phyloP scores from a whole-genome alignment of 2,113 vertebrate species.

The Carlito syrichta region DNA sequence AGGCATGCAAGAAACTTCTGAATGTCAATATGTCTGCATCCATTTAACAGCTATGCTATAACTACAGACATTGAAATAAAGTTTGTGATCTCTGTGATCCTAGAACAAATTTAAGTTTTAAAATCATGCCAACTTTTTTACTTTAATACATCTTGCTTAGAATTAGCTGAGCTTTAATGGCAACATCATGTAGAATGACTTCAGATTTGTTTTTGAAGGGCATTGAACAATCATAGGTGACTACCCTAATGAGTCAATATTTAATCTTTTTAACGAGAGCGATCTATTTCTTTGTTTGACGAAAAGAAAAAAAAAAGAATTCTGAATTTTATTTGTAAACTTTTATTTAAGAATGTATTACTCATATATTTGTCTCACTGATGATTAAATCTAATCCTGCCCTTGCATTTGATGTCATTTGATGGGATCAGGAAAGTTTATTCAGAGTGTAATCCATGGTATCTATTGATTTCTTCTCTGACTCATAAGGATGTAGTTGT shows the following conservation, averaged over 20 bases:
- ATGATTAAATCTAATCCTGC: not conserved
- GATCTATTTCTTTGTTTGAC: not conserved
- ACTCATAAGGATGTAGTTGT: not conserved
- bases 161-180: not conserved
- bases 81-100: not conserved
- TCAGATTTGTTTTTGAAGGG: not conserved
- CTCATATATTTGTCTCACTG: not conserved
- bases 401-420: constrained; percentile 19
- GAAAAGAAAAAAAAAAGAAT: constrained; percentile 16
- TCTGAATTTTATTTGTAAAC: not conserved
- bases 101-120: constrained; percentile 20
- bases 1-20: not conserved
- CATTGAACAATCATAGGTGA: not conserved
- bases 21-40: not conserved
- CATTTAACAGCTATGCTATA: not conserved
- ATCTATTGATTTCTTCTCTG: constrained; percentile 53
- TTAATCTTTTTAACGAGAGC: not conserved
- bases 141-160: not conserved
- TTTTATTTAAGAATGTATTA: not conserved
- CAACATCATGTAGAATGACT: not conserved
- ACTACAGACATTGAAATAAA: not conserved
- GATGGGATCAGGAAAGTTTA: not conserved
- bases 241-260: not conserved
- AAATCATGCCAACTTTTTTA: not conserved
- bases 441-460: not conserved